Evolutionary conservation across 2,113 vertebrate genomes (phyloP).

Genomic region (Cairina moschata): DNA sequence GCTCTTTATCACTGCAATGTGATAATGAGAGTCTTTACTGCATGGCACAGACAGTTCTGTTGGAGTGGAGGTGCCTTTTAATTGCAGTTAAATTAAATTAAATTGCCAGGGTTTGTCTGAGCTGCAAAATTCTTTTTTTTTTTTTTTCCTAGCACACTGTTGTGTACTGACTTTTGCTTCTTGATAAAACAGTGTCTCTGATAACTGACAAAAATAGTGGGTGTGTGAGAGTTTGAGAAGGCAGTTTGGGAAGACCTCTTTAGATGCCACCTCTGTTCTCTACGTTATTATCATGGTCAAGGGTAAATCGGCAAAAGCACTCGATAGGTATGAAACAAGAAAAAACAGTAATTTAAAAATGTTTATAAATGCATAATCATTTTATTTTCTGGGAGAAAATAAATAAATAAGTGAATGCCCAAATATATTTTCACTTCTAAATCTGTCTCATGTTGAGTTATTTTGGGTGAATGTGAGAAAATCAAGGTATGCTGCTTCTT

Average conservation of each 20-base stretch:
- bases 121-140: background rate
- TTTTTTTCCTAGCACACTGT: background rate
- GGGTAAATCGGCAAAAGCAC: background rate
- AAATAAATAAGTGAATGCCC: background rate
- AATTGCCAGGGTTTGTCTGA: background rate
- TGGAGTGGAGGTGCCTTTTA: background rate
- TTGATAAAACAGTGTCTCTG: background rate
- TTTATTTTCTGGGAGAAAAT: background rate
- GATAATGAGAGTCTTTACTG: fast-evolving
- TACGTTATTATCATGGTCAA: background rate
- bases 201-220: background rate
- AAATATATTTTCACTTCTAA: background rate
- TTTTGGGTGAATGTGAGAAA: background rate
- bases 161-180: background rate
- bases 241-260: background rate
- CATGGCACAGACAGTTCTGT: background rate
- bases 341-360: background rate
- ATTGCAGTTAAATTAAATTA: background rate
- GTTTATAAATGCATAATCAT: background rate
- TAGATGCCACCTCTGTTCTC: background rate
- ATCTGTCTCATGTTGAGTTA: background rate
- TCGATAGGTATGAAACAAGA: background rate
- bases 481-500: background rate
- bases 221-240: background rate
- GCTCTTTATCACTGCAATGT: background rate